These are phyloP conservation scores for Andrena fulva DNA, from an alignment of 2,888 invertebrate genomes.

Conservation along the genomic window DNA sequence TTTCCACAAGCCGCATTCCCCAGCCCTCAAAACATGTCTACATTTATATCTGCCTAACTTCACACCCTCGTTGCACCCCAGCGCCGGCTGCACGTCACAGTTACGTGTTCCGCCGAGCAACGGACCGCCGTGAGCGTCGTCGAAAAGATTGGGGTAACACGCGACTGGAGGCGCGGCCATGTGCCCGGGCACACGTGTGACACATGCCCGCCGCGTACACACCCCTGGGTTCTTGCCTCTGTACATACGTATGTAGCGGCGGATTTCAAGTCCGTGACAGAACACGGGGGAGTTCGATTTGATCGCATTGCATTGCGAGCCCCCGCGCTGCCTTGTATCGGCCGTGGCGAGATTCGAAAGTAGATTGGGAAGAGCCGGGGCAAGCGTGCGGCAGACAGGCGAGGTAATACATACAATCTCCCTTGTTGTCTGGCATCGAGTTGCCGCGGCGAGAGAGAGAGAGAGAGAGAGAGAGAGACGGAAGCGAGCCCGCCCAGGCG, in stretches of 20 bases:
- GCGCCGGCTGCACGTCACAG: neutral
- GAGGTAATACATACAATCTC: constrained; percentile 79
- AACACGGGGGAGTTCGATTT: constrained; percentile 67
- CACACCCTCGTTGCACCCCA: neutral
- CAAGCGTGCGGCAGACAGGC: constrained; percentile 78
- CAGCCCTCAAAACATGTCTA: too few relatives aligned
- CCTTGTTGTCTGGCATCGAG: constrained; percentile 77
- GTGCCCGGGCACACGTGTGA: neutral
- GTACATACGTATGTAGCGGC: constrained; percentile 24
- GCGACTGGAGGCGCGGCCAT: neutral
- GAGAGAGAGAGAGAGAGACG: constrained; percentile 49
- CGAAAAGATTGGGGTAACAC: constrained; percentile 9
- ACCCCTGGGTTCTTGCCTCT: neutral
- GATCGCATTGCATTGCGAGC: constrained; percentile 74
- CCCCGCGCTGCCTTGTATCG: constrained; percentile 63
- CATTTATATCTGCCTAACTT: too few relatives aligned
- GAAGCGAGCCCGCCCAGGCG: constrained; percentile 27
- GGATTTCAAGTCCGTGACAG: constrained; percentile 66
- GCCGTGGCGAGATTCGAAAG: constrained; percentile 77
- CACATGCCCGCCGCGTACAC: neutral
- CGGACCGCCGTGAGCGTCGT: constrained; percentile 12
- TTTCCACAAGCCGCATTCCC: too few relatives aligned
- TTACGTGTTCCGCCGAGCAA: neutral
- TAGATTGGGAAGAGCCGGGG: constrained; percentile 75
- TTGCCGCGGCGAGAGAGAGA: constrained; percentile 52